Evolutionary conservation across 2,113 vertebrate genomes (phyloP), one percentile per base, ranked within the genome.

Genomic region (Malurus melanocephalus): DNA sequence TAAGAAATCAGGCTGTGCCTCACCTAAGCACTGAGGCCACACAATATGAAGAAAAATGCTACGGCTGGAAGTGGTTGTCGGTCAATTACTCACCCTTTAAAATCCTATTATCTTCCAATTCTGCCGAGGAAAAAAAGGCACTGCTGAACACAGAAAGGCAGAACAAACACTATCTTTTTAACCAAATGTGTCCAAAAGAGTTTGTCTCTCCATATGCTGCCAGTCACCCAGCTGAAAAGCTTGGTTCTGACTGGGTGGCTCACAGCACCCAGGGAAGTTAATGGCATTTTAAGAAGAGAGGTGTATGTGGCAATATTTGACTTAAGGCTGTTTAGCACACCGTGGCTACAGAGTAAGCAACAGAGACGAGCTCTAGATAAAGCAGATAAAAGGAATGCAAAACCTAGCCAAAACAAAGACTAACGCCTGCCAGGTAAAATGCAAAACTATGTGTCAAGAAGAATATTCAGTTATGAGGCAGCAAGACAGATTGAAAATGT

Each of bases 21-120:
- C 94, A 96, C 87, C 87, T 92, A 46, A 88, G 85, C 80, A 51
- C 80, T 19, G 57, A 93, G 88, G 93, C 91, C 95, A 92, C 89
- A 89, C 80, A 68, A 78, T 83, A 93, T 84, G 94, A 94, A 94
- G 95, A 92, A 91, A 94, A 95, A 96, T 90, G 91, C 87, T 91
- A 49, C 0, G 4, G 76, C 85, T 95, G 80, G 62, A 96, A 92
- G 92, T 94, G 88, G 85, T 91, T 85, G 9, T 86, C 74, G 46
- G 91, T 96, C 93, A 96, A 94, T 94, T 94, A 93, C 88, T 96
- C 95, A 92, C 90, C 90, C 93, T 93, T 96, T 93, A 95, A 92
- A 95, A 94, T 95, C 88, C 95, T 92, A 95, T 94, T 96, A 95
- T 94, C 91, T 92, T 95, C 88, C 88, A 92, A 86, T 93, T 95